Percentiles rank a stretch among this genome's conserved stretches.
Evolutionary conservation across 92 coral and sea anemone genomes (phyloP).

Genomic region (Diadumene lineata): DNA sequence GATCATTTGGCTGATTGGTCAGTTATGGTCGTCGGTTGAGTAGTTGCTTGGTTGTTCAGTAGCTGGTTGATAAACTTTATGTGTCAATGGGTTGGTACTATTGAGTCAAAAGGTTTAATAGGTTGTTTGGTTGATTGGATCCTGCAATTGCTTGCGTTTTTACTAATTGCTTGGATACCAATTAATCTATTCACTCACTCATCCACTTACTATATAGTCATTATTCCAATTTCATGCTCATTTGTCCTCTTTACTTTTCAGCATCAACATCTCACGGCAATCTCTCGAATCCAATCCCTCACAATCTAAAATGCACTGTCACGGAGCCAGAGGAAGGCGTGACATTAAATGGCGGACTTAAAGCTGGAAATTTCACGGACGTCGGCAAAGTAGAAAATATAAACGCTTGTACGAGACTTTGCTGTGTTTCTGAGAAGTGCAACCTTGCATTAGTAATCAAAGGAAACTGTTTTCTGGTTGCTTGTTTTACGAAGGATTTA

Average conservation of each 20-base stretch:
- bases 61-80: too few species aligned
- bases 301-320: conserved; percentile 82
- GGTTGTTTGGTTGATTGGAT: background rate
- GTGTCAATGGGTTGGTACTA: background rate
- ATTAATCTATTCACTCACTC: background rate
- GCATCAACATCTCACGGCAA: conserved; percentile 45
- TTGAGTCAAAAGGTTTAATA: background rate
- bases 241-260: background rate
- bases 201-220: background rate
- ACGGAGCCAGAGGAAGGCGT: conserved; percentile 79
- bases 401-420: conserved; percentile 82
- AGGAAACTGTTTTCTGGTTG: conserved; percentile 84
- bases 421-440: conserved; percentile 94
- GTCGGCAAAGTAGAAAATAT: conserved; percentile 89
- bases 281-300: conserved; percentile 62
- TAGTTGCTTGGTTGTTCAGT: conserved; percentile 1
- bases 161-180: too few species aligned
- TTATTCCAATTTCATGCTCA: too few species aligned
- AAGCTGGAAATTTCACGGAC: conserved; percentile 89
- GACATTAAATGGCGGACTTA: conserved; percentile 85
- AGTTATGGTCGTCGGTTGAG: background rate
- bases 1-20: background rate
- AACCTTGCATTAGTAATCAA: conserved; percentile 83
- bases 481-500: conserved; percentile 75
- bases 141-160: background rate